Conservation (phyloP, 2,888 invertebrate species). For the Elmis aenea region DNA sequence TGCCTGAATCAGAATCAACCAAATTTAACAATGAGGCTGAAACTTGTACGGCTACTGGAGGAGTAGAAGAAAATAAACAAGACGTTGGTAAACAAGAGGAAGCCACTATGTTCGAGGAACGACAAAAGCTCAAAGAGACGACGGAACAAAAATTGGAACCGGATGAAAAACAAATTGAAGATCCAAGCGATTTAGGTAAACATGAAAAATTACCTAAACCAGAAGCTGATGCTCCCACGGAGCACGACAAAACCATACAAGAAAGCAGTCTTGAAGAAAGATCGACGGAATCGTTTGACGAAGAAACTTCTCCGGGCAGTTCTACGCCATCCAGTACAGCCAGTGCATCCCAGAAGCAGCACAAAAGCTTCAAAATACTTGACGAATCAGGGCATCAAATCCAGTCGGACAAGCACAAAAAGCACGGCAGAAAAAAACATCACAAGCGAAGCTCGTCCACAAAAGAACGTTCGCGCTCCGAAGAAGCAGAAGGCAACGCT, state of each 20-base stretch:
- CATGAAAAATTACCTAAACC: too few relatives aligned
- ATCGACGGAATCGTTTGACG: slow-evolving; percentile 21
- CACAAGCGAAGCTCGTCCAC: slow-evolving; percentile 2
- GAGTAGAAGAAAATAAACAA: too few relatives aligned
- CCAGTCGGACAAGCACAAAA: slow-evolving; percentile 9
- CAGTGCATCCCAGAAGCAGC: slow-evolving; percentile 28
- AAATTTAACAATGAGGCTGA: too few relatives aligned
- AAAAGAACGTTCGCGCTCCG: slow-evolving; percentile 32
- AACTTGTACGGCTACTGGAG: too few relatives aligned
- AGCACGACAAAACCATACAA: slow-evolving; percentile 7
- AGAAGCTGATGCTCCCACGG: too few relatives aligned
- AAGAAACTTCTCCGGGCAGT: slow-evolving; percentile 21
- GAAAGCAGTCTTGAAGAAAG: slow-evolving; percentile 15
- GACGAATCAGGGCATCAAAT: slow-evolving; percentile 31
- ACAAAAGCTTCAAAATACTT: slow-evolving; percentile 41
- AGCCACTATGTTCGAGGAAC: too few relatives aligned
- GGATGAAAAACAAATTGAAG: too few relatives aligned
- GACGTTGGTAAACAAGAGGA: too few relatives aligned
- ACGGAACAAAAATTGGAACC: too few relatives aligned
- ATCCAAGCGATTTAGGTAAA: too few relatives aligned
- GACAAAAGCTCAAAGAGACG: too few relatives aligned
- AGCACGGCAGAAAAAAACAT: slow-evolving; percentile 3
- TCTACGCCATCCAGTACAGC: slow-evolving; percentile 19
- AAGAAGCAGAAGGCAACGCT: slow-evolving; percentile 23
- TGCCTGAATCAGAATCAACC: too few relatives aligned